Evolutionary conservation across 2,888 invertebrate genomes (phyloP), one percentile per base, ranked within the genome.

Genomic region (Cantharis rufa): DNA sequence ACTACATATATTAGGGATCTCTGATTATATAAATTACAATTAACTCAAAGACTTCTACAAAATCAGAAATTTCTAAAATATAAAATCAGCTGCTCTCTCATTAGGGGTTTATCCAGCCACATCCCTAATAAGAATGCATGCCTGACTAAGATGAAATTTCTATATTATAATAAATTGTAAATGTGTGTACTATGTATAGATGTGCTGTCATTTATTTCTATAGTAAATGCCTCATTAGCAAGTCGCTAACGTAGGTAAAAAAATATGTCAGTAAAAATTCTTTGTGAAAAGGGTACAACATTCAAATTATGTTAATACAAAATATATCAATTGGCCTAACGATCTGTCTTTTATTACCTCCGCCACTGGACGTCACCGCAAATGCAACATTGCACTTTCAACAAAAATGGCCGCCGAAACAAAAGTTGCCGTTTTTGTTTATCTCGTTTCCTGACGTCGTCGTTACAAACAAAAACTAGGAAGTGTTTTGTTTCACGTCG

Each of bases 51-150:
- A 13, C 27, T 62, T 62, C 15, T 28, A 69, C 18, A n/a, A 61
- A 61, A 21, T 75, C 64, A 75, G 64, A 75, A 75, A 62, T 15
- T 18, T 66, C 61, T n/a, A 61, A 66, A 73, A 69, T 66, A 28
- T 15, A 64, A 73, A 62, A 24, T 86, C 87, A 85, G 88, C 91
- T 91, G 90, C 89, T 89, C 88, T 90, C 89, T 90, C 91, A 92
- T 92, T 92, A 91, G 91, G 90, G 91, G 92, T 91, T 90, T 89
- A 89, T 92, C 93, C 93, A 92, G 93, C 92, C 93, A 93, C 92
- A 92, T 92, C 91, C 89, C 91, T 91, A 92, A 92, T 92, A 91
- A 90, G 91, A 88, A 82, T 84, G 88, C 86, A 86, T 85, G 86
- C 81, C 87, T 86, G 85, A 76, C 15, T 70, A 75, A 73, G 76